Evolutionary conservation across 2,888 invertebrate genomes (phyloP).

Genomic region (Sicus ferrugineus): DNA sequence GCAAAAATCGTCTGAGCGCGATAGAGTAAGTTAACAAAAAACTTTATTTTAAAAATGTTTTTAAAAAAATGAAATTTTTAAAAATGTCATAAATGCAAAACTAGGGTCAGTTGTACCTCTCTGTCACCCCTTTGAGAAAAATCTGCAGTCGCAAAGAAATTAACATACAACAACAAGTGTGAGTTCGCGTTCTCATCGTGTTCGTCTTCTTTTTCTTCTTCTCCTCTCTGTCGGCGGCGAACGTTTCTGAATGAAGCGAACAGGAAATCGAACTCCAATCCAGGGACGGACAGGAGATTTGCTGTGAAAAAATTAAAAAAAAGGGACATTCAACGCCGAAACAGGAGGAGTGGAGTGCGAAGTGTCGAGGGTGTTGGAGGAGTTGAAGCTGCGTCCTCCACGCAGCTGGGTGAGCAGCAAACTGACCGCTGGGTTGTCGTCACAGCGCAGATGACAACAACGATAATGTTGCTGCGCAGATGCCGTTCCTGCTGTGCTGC

Average conservation of each 20-base stretch:
- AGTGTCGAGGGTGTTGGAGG: slow-evolving; percentile 4
- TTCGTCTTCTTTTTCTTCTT: not conserved
- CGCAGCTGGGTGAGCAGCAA: slow-evolving; percentile 27
- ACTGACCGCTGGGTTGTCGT: slow-evolving; percentile 44
- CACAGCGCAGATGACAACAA: slow-evolving; percentile 46
- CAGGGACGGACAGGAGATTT: not conserved
- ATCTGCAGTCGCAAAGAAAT: slow-evolving; percentile 20
- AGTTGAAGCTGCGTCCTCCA: not conserved
- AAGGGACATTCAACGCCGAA: too few species aligned
- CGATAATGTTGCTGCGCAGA: slow-evolving; percentile 40
- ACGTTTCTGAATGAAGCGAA: not conserved
- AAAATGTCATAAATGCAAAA: too few species aligned
- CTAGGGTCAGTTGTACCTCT: too few species aligned
- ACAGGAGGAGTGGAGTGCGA: too few species aligned
- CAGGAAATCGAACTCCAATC: slow-evolving; percentile 9
- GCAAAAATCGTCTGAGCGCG: too few species aligned
- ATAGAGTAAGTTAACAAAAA: too few species aligned
- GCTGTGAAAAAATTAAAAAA: not conserved
- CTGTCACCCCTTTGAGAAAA: too few species aligned
- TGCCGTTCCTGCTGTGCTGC: not conserved
- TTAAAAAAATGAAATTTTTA: too few species aligned
- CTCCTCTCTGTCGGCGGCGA: too few species aligned
- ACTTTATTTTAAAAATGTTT: too few species aligned
- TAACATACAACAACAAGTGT: slow-evolving; percentile 27
- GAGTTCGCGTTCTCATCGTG: too few species aligned